phyloP scores from a whole-genome alignment of 1,140 invertebrate genomes.

The Phortica variegata region DNA sequence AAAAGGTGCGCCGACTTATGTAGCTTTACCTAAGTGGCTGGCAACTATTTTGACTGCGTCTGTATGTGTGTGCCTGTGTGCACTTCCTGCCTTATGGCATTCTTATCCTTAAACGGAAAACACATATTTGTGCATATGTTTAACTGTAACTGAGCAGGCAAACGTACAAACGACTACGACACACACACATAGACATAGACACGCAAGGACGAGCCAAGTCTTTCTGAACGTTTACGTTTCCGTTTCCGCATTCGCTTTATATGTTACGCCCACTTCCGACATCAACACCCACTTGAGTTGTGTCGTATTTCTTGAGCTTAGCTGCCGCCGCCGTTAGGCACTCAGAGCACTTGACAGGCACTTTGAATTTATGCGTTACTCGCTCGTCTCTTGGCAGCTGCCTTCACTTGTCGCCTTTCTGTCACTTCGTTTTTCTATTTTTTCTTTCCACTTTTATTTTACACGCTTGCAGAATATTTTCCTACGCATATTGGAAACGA shows the following conservation, averaged over 20 bases:
- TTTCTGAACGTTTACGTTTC: background rate
- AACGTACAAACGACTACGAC: slow-evolving; percentile 13
- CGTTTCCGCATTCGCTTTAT: too few relatives aligned
- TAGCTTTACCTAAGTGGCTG: too few relatives aligned
- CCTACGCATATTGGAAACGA: slow-evolving; percentile 42
- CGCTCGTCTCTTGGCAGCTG: too few relatives aligned
- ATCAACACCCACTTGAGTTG: too few relatives aligned
- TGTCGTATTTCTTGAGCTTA: slow-evolving; percentile 2
- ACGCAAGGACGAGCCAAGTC: slow-evolving; percentile 4
- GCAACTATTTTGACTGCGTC: too few relatives aligned
- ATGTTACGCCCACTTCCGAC: too few relatives aligned
- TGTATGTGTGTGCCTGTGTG: slow-evolving; percentile 10
- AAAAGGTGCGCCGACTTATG: too few relatives aligned
- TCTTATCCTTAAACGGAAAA: slow-evolving; percentile 35
- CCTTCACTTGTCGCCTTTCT: slow-evolving; percentile 28
- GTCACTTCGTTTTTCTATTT: slow-evolving; percentile 9
- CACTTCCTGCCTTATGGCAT: slow-evolving; percentile 36
- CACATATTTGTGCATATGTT: slow-evolving; percentile 25
- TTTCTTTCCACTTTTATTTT: slow-evolving; percentile 7
- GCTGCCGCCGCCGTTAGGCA: too few relatives aligned
- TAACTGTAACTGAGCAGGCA: too few relatives aligned
- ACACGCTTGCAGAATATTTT: slow-evolving; percentile 38
- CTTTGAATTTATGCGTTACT: too few relatives aligned
- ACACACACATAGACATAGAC: slow-evolving; percentile 4
- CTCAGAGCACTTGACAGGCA: too few relatives aligned